Evolutionary conservation across 2,113 vertebrate genomes (phyloP).

Genomic region (Rhinolophus ferrumequinum): DNA sequence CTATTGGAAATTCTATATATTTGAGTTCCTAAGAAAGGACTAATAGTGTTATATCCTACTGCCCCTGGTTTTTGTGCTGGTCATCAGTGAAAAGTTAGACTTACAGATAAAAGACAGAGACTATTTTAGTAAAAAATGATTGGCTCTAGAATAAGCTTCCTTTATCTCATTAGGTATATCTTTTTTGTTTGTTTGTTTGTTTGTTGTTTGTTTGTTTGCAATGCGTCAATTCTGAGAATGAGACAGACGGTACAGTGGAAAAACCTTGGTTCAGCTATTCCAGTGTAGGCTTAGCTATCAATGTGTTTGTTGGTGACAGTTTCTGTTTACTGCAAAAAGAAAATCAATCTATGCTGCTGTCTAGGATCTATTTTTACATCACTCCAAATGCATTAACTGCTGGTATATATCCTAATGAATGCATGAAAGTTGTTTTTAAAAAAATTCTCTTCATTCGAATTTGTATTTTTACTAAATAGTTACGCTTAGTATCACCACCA

Average conservation of each 20-base stretch:
- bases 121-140: not conserved
- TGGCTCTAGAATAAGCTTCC: not conserved
- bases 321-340: slow-evolving; percentile 53
- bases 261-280: slow-evolving; percentile 16
- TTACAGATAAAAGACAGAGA: not conserved
- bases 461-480: slow-evolving; percentile 21
- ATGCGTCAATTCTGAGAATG: not conserved
- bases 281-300: not conserved
- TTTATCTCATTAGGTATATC: slow-evolving; percentile 38
- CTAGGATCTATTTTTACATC: slow-evolving; percentile 45
- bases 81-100: not conserved
- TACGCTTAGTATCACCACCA: not conserved
- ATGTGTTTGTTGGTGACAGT: slow-evolving; percentile 11
- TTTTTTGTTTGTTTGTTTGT: not conserved
- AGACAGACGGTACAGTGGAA: not conserved
- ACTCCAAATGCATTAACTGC: not conserved
- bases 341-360: slow-evolving; percentile 20
- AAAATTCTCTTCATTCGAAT: slow-evolving; percentile 21
- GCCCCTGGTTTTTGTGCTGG: not conserved
- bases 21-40: not conserved
- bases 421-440: not conserved
- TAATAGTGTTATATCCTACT: not conserved
- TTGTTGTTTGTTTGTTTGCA: not conserved
- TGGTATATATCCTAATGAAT: slow-evolving; percentile 22
- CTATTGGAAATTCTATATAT: not conserved